Base-by-base conservation (phyloP, 2,113 vertebrate genomes). In the human region DNA sequence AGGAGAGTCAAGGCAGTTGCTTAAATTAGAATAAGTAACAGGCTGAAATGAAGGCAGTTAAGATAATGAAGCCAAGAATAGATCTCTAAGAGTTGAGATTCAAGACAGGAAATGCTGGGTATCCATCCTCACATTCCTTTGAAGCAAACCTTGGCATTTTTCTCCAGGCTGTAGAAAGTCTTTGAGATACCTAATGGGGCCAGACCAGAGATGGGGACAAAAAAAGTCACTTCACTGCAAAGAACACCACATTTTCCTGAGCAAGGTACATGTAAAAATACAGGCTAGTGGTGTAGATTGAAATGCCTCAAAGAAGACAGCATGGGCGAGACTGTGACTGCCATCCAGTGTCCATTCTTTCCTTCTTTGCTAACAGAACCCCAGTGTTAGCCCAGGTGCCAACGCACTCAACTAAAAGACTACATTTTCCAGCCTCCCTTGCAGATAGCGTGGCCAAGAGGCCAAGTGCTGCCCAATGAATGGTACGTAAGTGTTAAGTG, bases 401-500 rank as follows among this genome's bases (percentile, higher is more conserved):
- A 30, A 23, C 8, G 18, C 4, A 1, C 35, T 78, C 94, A 75
- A 57, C 50, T 48, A 40, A 38, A 57, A 59, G 32, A 52, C 22
- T 45, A 13, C 14, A 2, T 68, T 13, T 64, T 3, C 70, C 83
- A 83, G 59, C 17, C 12, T 30, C 13, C 43, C 59, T 55, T 80
- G 70, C 10, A 35, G 17, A 55, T 0, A 35, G 8, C 4, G 18
- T 59, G 59, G 16, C 61, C 79, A 52, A 16, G 73, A 59, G 61
- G 5, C 2, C 7, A 40, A 83, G n/a, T 8, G 35, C 2, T 14
- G 10, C 81, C 75, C 1, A 13, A 6, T 1, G 45, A 70, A 16
- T 13, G 0, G 0, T 4, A 14, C 13, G 43, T 81, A 38, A 59
- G 35, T 40, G 5, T 6, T 22, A 20, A 8, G 18, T 23, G 48